Base-by-base conservation (phyloP, 2,797 vertebrate genomes). In the Melanotaenia trifasciata region DNA sequence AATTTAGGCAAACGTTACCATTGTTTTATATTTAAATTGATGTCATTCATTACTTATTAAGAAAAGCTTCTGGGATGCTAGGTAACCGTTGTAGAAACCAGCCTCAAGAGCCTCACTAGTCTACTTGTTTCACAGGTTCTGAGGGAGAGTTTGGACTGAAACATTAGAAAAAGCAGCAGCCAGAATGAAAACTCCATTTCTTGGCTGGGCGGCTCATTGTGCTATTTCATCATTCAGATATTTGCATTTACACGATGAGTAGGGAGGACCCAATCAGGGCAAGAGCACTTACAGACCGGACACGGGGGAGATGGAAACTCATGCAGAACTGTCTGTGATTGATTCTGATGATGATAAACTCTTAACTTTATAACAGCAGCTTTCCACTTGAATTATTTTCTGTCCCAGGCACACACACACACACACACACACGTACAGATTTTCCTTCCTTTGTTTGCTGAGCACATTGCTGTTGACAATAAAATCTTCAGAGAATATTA, bases 381-480 rank as follows among this genome's bases (percentile, higher is more conserved):
- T 64, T 32, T 62, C 47, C 47, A 50, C n/a, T 22, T 66, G 38
- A 47, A 68, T 58, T 28, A 45, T 9, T 8, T 47, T 38, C 35
- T 33, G 36, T 45, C n/a, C 45, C 18, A 22, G 32, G 16, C 35
- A 26, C 57, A 59, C 24, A 20, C 53, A 43, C 53, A 0, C 22
- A 20, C 40, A 47, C 47, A n/a, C 56, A 0, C 47, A 22, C n/a
- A 9, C 9, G 9, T 12, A 50, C 18, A 3, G 3, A 10, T n/a
- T 47, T 59, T 14, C 6, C 26, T 35, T 13, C 1, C 47, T 54
- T 50, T 72, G 68, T 84, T 76, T 68, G 22, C n/a, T 11, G 26
- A 54, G 13, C 10, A 18, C 14, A 38, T 45, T 9, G 7, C 50
- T 26, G 57, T 47, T 47, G 63, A 33, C 59, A 58, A 4, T 61